phyloP scores from a whole-genome alignment of 2,797 vertebrate species.

The Liparis tanakae region DNA sequence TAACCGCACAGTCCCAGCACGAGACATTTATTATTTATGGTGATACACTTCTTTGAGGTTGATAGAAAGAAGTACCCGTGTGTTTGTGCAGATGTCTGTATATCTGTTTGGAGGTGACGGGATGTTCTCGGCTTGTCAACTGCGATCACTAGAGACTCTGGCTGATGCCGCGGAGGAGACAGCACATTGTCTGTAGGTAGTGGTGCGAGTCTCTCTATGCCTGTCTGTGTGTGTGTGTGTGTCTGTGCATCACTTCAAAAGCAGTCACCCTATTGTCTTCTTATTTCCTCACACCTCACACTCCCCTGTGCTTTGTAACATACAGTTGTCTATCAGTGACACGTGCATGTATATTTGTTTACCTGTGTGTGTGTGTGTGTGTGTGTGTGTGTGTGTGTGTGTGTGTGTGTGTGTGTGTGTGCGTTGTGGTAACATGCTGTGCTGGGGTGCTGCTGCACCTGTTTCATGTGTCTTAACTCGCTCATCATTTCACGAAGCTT shows the following conservation, averaged over 20 bases:
- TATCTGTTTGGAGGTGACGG: slow-evolving; percentile 30
- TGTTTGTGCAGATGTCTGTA: slow-evolving; percentile 7
- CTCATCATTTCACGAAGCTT: slow-evolving; percentile 64
- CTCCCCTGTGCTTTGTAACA: slow-evolving; percentile 57
- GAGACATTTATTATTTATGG: slow-evolving; percentile 69
- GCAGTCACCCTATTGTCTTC: slow-evolving; percentile 55
- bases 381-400: slow-evolving; percentile 34
- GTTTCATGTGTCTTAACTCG: slow-evolving; percentile 70
- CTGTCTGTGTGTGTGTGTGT: slow-evolving; percentile 16
- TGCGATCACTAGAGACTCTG: slow-evolving; percentile 34
- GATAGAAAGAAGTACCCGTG: slow-evolving; percentile 19
- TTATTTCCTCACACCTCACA: slow-evolving; percentile 46
- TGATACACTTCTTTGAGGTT: slow-evolving; percentile 64
- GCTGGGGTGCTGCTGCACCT: slow-evolving; percentile 59
- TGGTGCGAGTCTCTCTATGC: background rate
- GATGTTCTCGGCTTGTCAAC: slow-evolving; percentile 47
- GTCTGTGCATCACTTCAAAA: slow-evolving; percentile 32
- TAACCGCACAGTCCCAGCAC: slow-evolving; percentile 50
- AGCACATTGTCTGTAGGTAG: slow-evolving; percentile 47
- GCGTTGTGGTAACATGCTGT: slow-evolving; percentile 66
- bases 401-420: slow-evolving; percentile 32
- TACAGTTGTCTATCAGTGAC: slow-evolving; percentile 58
- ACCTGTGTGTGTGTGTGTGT: slow-evolving; percentile 37
- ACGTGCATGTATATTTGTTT: slow-evolving; percentile 25
- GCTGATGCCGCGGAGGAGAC: slow-evolving; percentile 39